These are phyloP conservation scores for Bufo bufo DNA, from an alignment of 2,113 vertebrate species.

Conservation along the genomic window DNA sequence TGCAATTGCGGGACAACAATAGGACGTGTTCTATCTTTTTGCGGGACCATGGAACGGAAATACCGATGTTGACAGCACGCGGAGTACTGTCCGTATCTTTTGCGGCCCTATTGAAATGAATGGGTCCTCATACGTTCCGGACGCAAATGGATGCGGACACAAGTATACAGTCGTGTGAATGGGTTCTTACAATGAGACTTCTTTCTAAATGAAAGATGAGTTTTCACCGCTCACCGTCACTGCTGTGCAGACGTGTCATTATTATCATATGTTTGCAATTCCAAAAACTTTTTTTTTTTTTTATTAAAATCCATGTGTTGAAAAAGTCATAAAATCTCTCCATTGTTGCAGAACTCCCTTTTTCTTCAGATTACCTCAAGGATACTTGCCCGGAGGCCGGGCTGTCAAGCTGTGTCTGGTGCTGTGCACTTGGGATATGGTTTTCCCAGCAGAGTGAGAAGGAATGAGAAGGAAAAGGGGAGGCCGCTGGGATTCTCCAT, in stretches of 20 bases:
- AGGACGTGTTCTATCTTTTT: no score
- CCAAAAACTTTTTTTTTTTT: neutral
- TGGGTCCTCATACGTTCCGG: no score
- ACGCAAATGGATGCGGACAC: no score
- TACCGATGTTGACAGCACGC: no score
- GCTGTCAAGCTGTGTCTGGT: slow-evolving; percentile 4
- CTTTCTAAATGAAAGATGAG: neutral
- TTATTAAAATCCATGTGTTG: neutral
- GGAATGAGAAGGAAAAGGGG: slow-evolving; percentile 44
- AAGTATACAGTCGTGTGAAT: no score
- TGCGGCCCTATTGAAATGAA: no score
- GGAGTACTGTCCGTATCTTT: no score
- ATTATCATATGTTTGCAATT: neutral
- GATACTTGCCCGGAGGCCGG: slow-evolving; percentile 9
- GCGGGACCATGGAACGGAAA: no score
- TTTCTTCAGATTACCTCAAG: neutral
- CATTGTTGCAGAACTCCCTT: neutral
- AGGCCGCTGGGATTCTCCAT: slow-evolving; percentile 40
- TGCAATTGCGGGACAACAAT: no score
- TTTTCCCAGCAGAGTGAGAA: neutral
- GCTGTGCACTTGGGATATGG: slow-evolving; percentile 7
- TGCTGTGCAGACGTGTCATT: neutral
- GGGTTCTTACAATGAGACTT: neutral
- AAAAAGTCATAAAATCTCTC: neutral
- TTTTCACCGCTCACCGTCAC: neutral